Percentiles rank a stretch among this genome's conserved stretches.
Evolutionary conservation across 1,140 invertebrate genomes (phyloP).

Genomic region (Uloborus diversus): DNA sequence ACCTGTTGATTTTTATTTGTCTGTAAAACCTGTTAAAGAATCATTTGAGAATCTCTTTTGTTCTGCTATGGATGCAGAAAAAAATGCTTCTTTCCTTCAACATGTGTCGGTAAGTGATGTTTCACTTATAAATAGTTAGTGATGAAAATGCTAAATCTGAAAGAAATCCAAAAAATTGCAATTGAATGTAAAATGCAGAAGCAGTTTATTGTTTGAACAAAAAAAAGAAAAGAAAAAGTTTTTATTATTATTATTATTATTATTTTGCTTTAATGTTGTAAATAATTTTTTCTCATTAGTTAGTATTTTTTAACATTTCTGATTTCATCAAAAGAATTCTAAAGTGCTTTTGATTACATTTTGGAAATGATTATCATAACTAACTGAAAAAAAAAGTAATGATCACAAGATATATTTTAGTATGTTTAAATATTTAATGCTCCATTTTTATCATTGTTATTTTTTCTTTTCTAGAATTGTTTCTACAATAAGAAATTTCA

Average conservation of each 20-base stretch:
- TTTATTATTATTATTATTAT: neutral
- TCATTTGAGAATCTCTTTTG: slow-evolving; percentile 88
- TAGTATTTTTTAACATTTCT: too few species aligned
- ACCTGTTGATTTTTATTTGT: slow-evolving; percentile 88
- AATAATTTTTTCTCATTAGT: too few species aligned
- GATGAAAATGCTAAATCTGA: too few species aligned
- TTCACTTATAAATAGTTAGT: slow-evolving; percentile 28
- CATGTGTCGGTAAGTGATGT: slow-evolving; percentile 65
- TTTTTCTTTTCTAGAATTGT: slow-evolving; percentile 68
- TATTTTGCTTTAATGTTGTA: too few species aligned
- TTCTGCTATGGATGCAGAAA: slow-evolving; percentile 78
- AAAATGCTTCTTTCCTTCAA: slow-evolving; percentile 85
- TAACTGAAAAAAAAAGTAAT: too few species aligned
- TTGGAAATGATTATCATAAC: too few species aligned
- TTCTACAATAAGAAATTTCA: slow-evolving; percentile 78
- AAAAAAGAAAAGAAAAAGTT: neutral
- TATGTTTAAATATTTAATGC: neutral
- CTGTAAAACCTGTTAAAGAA: slow-evolving; percentile 81
- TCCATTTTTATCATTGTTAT: neutral
- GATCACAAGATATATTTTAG: neutral
- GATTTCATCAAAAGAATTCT: too few species aligned
- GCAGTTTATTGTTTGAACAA: too few species aligned
- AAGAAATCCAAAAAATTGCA: too few species aligned
- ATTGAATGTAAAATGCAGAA: too few species aligned
- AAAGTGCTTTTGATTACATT: too few species aligned